Evolutionary conservation across 37 sponge, comb jelly and placozoan species (phyloP), one percentile per base, ranked within the genome.

Genomic region (Aplysina aerophoba): DNA sequence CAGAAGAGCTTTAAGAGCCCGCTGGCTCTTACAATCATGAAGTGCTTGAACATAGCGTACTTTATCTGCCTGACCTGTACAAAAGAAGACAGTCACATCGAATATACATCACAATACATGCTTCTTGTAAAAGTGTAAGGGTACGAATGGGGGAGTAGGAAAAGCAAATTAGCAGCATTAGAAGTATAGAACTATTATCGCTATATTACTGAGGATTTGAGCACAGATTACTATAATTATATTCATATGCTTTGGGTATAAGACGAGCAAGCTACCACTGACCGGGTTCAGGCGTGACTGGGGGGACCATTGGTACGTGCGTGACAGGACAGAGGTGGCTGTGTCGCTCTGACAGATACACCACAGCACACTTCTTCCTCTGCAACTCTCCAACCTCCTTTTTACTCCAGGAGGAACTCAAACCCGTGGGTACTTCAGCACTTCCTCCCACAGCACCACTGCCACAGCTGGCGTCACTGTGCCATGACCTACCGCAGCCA

Each of bases 11-110:
- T 64, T 86, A 41, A 90, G 38, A 59, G 57, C 12, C 25, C 83
- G 72, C 59, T 86, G 86, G 40, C 90, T 90, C 87, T 88, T 88
- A 59, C 59, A 82, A 28, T 88, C 83, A 60, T 61, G 74, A 50
- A 88, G 78, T 28, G 84, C 61, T 16, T 56, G 79, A 16, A 83
- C 28, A 50, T 66, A 79, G 8, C 17, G 27, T 4, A 36, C 41
- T 65, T 15, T 3, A 1, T 39, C 78, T 21, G 25, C 19, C 15
- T 34, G 53, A 41, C 44, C 78, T 36, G 25, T 1, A 36, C 17
- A 38, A n/a, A n/a, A n/a, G n/a, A n/a, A n/a, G n/a, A n/a, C n/a
- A n/a, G n/a, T n/a, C n/a, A n/a, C n/a, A n/a, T n/a, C n/a, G n/a
- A n/a, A n/a, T n/a, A n/a, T n/a, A n/a, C n/a, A n/a, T n/a, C n/a